phyloP scores from a whole-genome alignment of 2,113 vertebrate species.

The Herpailurus yagouaroundi region DNA sequence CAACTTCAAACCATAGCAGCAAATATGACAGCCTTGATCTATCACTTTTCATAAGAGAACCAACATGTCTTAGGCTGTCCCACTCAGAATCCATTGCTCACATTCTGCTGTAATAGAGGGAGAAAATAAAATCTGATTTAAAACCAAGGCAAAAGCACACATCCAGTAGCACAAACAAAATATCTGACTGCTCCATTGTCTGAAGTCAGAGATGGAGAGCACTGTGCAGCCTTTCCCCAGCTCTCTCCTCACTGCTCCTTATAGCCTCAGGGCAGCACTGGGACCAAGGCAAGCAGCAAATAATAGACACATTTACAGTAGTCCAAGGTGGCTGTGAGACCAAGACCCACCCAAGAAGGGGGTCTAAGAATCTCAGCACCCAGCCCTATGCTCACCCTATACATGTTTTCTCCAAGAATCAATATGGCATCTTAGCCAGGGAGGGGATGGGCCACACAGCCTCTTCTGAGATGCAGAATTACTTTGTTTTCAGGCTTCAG shows the following conservation, averaged over 20 bases:
- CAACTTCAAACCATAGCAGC: conserved; percentile 1
- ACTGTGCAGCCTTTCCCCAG: neutral
- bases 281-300: neutral
- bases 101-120: neutral
- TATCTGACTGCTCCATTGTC: neutral
- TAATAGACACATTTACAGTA: neutral
- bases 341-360: neutral
- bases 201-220: neutral
- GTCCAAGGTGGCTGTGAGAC: neutral
- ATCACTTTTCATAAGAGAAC: conserved; percentile 23
- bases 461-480: neutral
- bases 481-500: neutral
- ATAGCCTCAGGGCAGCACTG: neutral
- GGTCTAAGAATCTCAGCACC: neutral
- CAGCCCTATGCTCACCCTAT: neutral
- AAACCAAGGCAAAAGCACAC: neutral
- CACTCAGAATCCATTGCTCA: neutral
- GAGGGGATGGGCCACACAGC: neutral
- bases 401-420: neutral
- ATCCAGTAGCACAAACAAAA: neutral
- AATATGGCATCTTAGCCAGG: neutral
- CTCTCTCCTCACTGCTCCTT: neutral
- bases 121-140: conserved; percentile 27
- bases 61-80: conserved; percentile 16
- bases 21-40: neutral